Percentiles rank a stretch among this genome's conserved stretches.
phyloP scores from a whole-genome alignment of 2,113 vertebrate species.

The Uria aalge region DNA sequence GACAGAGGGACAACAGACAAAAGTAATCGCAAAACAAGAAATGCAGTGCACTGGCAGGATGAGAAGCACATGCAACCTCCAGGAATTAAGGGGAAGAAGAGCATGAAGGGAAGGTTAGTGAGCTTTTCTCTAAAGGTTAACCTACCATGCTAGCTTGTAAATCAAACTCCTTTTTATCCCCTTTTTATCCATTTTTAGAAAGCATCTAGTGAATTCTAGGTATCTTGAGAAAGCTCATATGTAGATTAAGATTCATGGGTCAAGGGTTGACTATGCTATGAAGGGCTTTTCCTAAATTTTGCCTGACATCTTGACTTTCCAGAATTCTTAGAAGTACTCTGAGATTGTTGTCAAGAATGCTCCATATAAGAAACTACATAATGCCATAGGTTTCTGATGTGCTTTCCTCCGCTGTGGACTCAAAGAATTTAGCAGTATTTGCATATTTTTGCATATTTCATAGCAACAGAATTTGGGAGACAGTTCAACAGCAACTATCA shows the following conservation, averaged over 20 bases:
- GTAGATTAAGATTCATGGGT: background rate
- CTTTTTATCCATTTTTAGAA: background rate
- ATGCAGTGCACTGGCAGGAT: conserved; percentile 73
- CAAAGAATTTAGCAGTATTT: background rate
- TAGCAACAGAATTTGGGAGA: background rate
- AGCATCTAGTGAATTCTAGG: background rate
- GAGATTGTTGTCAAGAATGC: background rate
- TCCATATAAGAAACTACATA: background rate
- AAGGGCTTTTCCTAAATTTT: background rate
- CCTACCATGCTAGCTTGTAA: background rate
- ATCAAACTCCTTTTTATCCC: background rate
- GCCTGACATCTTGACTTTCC: background rate
- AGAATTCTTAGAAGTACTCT: background rate
- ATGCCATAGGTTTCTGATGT: background rate
- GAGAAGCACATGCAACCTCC: conserved; percentile 56
- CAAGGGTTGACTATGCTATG: background rate
- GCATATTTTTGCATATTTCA: background rate
- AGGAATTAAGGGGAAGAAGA: background rate
- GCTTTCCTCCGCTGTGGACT: background rate
- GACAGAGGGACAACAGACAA: conserved; percentile 87
- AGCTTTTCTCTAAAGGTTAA: conserved; percentile 1
- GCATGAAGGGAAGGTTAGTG: conserved; percentile 40
- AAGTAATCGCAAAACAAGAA: conserved; percentile 84
- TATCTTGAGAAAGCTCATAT: background rate
- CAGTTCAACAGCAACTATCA: background rate